These are phyloP conservation scores for Pygmarrhopalites habei DNA, from an alignment of 1,140 invertebrate species.

Conservation along the genomic window DNA sequence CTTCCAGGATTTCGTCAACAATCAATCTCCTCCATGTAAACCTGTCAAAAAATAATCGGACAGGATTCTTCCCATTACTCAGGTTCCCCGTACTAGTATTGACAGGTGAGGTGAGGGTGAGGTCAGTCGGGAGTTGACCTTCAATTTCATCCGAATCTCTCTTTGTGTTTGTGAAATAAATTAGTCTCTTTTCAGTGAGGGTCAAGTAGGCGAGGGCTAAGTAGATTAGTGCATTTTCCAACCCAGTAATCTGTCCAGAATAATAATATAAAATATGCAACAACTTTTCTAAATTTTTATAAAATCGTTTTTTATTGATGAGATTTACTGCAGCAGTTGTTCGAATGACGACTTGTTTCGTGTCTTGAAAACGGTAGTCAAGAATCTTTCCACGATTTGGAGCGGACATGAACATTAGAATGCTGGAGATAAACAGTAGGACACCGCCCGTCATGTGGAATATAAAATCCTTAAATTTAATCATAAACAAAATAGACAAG, in stretches of 20 bases:
- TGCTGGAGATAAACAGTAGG: background rate
- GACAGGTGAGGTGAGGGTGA: background rate
- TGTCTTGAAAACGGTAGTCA: conserved; percentile 10
- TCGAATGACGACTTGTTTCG: background rate
- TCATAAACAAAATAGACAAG: background rate
- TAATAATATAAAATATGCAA: background rate
- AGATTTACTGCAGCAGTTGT: background rate
- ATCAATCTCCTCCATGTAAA: background rate
- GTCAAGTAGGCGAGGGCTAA: background rate
- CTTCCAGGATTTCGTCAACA: conserved; percentile 4
- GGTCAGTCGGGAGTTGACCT: background rate
- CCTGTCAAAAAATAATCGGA: background rate
- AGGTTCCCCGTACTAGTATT: background rate
- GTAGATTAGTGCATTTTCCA: background rate
- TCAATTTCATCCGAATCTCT: background rate
- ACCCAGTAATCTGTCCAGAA: background rate
- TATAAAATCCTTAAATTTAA: background rate
- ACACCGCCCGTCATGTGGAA: background rate
- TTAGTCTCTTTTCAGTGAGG: background rate
- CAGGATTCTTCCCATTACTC: background rate
- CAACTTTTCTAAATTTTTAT: background rate
- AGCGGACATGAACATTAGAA: background rate
- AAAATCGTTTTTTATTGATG: background rate
- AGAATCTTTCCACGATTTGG: background rate
- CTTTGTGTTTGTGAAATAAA: background rate